These are phyloP conservation scores for Callipepla californica DNA, from an alignment of 2,113 vertebrate species.

Conservation along the genomic window DNA sequence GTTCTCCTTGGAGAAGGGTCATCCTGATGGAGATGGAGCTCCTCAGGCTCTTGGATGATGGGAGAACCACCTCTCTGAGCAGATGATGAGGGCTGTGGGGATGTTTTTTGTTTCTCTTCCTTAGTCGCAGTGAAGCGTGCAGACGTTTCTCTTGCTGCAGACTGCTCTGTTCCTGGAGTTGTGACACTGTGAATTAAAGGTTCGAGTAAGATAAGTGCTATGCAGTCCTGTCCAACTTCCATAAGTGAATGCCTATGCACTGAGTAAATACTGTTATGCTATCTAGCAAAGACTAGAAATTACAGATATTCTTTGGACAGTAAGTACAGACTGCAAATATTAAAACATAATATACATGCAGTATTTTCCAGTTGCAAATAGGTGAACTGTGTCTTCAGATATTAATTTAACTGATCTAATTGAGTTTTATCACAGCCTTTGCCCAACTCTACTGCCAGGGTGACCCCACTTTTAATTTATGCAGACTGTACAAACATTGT, in stretches of 20 bases:
- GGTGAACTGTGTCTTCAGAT: not conserved
- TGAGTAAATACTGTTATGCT: not conserved
- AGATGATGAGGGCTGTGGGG: constrained; percentile 39
- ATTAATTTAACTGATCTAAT: not conserved
- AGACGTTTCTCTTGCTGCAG: not conserved
- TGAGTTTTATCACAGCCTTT: not conserved
- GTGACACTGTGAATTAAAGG: constrained; percentile 68
- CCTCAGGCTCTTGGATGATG: constrained; percentile 79
- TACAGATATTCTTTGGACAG: not conserved
- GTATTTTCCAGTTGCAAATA: not conserved
- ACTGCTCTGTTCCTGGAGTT: constrained; percentile 37
- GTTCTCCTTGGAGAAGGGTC: constrained; percentile 65
- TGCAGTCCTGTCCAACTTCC: not conserved
- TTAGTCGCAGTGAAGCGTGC: not conserved
- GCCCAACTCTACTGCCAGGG: not conserved
- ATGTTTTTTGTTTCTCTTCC: constrained; percentile 60
- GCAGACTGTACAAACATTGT: not conserved
- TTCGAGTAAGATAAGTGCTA: not conserved
- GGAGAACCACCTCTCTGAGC: constrained; percentile 77
- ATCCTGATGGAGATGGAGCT: constrained; percentile 42
- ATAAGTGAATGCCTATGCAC: not conserved
- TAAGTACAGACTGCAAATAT: not conserved
- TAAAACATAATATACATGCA: not conserved
- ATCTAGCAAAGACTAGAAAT: not conserved
- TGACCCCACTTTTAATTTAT: not conserved